Base-by-base conservation (phyloP, 2,888 invertebrate genomes). In the Atethmia centrago region DNA sequence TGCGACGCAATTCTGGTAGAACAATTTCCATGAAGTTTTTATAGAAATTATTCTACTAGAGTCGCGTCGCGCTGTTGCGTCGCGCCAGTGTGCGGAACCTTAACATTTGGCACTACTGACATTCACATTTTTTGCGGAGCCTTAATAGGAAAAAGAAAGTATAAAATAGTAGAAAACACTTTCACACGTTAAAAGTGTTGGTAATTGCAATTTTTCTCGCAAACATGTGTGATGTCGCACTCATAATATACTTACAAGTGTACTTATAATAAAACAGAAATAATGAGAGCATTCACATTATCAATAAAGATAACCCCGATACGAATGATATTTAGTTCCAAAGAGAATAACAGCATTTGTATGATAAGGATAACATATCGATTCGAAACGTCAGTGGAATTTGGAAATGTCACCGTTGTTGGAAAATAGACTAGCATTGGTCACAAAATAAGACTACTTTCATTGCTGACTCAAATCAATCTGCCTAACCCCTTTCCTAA, bases 281-380 rank as follows among this genome's bases (percentile, higher is more conserved):
- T 73, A 70, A 66, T 64, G 65, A 74, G 74, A 58, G 45, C 74
- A 58, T 63, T 74, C 51, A 74, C 51, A 74, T 63, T 79, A 63
- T 56, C 45, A 56, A 71, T 63, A 62, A 21, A 53, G 53, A 78
- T 78, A 82, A 56, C 45, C 68, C 45, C 58, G 56, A 77, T 82
- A 67, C 71, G 21, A 45, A 36, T 56, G 28, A 58, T 65, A 28
- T 80, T 80, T 53, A 40, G 62, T 63, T 63, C 62, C 51, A 28
- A 56, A 58, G 45, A 51, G 9, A 74, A 80, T 63, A n/a, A n/a
- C n/a, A 49, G 56, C 12, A 73, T 72, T 75, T 72, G 47, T n/a
- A n/a, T n/a, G n/a, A n/a, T n/a, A 19, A 49, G 74, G 80, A 62
- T 76, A 76, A 74, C 28, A 47, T 79, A 78, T 61, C 59, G 25